phyloP scores from a whole-genome alignment of 1,140 invertebrate species.

The Nixonia krombeini region DNA sequence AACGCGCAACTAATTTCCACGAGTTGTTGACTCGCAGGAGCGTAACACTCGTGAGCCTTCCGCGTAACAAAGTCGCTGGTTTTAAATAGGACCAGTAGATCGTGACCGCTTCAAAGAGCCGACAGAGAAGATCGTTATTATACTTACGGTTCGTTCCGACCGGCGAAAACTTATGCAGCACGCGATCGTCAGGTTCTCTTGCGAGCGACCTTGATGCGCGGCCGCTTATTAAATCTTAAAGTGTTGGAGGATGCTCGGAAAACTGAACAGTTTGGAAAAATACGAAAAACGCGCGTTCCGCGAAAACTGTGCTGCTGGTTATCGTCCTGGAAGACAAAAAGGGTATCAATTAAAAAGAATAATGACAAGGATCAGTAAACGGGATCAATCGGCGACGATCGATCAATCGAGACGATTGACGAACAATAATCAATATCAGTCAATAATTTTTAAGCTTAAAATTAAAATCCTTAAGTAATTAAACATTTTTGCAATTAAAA shows the following conservation, averaged over 20 bases:
- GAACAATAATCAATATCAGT: no score
- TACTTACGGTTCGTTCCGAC: constrained; percentile 48
- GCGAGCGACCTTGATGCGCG: constrained; percentile 48
- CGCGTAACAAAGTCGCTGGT: constrained; percentile 59
- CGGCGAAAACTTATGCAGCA: constrained; percentile 51
- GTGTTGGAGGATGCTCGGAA: constrained; percentile 26
- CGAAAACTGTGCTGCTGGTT: no score
- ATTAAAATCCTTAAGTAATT: no score
- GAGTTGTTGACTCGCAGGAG: constrained; percentile 9
- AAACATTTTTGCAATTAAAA: no score
- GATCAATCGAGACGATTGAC: no score
- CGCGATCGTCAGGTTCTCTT: constrained; percentile 60
- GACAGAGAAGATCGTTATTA: constrained; percentile 64
- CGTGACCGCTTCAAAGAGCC: constrained; percentile 63
- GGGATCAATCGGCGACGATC: no score
- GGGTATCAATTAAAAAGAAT: no score
- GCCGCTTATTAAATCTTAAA: constrained; percentile 25
- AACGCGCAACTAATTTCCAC: constrained; percentile 6
- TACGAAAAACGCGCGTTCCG: no score
- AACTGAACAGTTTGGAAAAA: no score
- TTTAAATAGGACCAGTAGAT: constrained; percentile 44
- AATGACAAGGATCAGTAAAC: no score
- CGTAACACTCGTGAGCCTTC: constrained; percentile 51
- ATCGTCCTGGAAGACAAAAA: no score
- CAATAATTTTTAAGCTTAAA: no score